These are phyloP conservation scores for Dyspetes luteomarginatus DNA, from an alignment of 2,888 invertebrate species.

Conservation along the genomic window DNA sequence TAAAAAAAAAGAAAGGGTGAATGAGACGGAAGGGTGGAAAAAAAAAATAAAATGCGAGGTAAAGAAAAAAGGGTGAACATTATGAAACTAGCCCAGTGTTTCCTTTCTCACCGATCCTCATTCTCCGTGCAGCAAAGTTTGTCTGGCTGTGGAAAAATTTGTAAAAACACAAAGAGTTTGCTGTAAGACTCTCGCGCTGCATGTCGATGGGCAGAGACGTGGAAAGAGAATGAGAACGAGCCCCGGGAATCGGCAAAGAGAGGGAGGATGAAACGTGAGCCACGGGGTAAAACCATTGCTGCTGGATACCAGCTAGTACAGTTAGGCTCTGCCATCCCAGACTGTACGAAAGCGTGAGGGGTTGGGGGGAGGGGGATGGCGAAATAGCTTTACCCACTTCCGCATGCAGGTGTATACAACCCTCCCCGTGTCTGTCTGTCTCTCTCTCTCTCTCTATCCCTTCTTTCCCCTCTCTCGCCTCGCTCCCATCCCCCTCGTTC, in stretches of 20 bases:
- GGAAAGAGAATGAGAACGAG: background rate
- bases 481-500: slow-evolving; percentile 6
- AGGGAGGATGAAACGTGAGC: background rate
- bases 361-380: slow-evolving; percentile 5
- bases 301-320: slow-evolving; percentile 33
- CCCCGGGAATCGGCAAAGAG: slow-evolving; percentile 3
- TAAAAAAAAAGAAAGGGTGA: slow-evolving; percentile 40
- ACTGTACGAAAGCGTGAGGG: slow-evolving; percentile 2
- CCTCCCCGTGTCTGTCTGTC: slow-evolving; percentile 27
- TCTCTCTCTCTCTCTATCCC: slow-evolving; percentile 17
- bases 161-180: slow-evolving; percentile 57
- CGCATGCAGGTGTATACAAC: slow-evolving; percentile 22
- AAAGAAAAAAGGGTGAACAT: slow-evolving; percentile 49
- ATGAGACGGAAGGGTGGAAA: slow-evolving; percentile 23
- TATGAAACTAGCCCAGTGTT: slow-evolving; percentile 60
- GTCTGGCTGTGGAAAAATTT: slow-evolving; percentile 59
- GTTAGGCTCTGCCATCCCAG: slow-evolving; percentile 31
- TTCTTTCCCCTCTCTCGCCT: slow-evolving; percentile 4
- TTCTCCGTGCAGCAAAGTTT: slow-evolving; percentile 55
- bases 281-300: slow-evolving; percentile 13
- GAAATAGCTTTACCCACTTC: slow-evolving; percentile 38
- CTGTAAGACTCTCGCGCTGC: slow-evolving; percentile 27
- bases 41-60: slow-evolving; percentile 24
- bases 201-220: slow-evolving; percentile 10
- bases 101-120: slow-evolving; percentile 36